Evolutionary conservation across 2,888 invertebrate species (phyloP).

Genomic region (Platycheirus rosarum): DNA sequence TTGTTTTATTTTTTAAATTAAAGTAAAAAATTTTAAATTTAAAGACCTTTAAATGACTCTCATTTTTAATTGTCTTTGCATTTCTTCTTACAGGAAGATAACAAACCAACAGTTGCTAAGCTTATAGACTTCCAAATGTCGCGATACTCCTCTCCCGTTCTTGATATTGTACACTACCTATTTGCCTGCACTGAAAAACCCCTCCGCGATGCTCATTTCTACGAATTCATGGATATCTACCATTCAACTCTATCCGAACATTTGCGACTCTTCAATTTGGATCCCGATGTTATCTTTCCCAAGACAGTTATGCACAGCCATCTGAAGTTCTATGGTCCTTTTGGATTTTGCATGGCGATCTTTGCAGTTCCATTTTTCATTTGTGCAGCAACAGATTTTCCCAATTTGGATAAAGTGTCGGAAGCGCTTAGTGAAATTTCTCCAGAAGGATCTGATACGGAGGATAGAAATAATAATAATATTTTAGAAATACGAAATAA

Average conservation of each 20-base stretch:
- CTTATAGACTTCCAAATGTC: slow-evolving; percentile 80
- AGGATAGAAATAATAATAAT: slow-evolving; percentile 33
- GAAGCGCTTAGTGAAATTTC: slow-evolving; percentile 77
- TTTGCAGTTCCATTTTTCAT: slow-evolving; percentile 79
- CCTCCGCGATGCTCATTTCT: slow-evolving; percentile 78
- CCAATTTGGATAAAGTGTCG: slow-evolving; percentile 78
- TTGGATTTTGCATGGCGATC: slow-evolving; percentile 79
- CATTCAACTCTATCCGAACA: slow-evolving; percentile 75
- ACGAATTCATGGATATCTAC: slow-evolving; percentile 77
- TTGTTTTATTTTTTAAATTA: too few relatives aligned
- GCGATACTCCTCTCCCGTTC: slow-evolving; percentile 79
- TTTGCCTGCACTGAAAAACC: slow-evolving; percentile 79
- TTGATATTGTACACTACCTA: slow-evolving; percentile 79
- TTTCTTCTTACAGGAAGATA: slow-evolving; percentile 57
- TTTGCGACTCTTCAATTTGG: slow-evolving; percentile 74
- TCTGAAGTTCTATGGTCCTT: slow-evolving; percentile 77
- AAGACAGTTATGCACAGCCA: slow-evolving; percentile 76
- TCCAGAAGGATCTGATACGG: slow-evolving; percentile 56
- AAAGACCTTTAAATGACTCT: too few relatives aligned
- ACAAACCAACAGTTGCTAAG: slow-evolving; percentile 76
- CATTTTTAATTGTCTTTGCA: too few relatives aligned
- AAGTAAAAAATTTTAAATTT: too few relatives aligned
- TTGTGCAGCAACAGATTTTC: slow-evolving; percentile 76
- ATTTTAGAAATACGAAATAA: slow-evolving; percentile 55
- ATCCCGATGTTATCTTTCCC: slow-evolving; percentile 76